These are phyloP conservation scores for Diarsia dahlii DNA, from an alignment of 2,888 invertebrate species.

Conservation along the genomic window DNA sequence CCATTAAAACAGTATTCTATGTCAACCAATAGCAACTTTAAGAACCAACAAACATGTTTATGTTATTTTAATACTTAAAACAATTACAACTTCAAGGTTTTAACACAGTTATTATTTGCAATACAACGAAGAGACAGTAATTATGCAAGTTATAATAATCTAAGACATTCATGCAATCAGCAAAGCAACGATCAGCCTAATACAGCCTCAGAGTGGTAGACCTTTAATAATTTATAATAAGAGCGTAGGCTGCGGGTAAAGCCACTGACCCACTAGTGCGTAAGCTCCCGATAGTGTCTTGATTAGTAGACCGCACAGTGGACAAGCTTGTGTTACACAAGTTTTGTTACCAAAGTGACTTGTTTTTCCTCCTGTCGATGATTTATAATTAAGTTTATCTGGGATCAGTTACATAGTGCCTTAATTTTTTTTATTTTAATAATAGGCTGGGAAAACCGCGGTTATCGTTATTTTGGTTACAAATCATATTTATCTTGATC, in stretches of 20 bases:
- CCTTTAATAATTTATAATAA: constrained; percentile 60
- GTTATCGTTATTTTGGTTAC: no score
- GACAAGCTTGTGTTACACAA: neutral
- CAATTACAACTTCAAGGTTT: constrained; percentile 23
- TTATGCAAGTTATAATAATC: constrained; percentile 50
- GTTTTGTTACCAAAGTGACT: neutral
- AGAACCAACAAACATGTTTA: neutral
- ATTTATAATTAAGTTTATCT: neutral
- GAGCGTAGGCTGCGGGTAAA: constrained; percentile 49
- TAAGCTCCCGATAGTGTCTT: constrained; percentile 3
- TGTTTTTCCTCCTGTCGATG: neutral
- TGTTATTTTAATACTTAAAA: neutral
- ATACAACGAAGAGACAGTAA: constrained; percentile 36
- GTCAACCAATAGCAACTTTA: neutral
- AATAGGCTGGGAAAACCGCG: no score
- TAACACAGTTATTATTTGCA: neutral
- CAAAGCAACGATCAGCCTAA: constrained; percentile 46
- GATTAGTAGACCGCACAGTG: neutral
- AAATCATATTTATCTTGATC: no score
- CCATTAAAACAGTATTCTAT: neutral
- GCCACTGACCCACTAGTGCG: constrained; percentile 8
- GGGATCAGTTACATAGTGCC: no score
- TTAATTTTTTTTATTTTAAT: no score
- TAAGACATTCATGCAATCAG: constrained; percentile 43
- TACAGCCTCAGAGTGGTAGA: constrained; percentile 50